phyloP scores from a whole-genome alignment of 2,113 vertebrate genomes.

The Corythornis vintsioides region DNA sequence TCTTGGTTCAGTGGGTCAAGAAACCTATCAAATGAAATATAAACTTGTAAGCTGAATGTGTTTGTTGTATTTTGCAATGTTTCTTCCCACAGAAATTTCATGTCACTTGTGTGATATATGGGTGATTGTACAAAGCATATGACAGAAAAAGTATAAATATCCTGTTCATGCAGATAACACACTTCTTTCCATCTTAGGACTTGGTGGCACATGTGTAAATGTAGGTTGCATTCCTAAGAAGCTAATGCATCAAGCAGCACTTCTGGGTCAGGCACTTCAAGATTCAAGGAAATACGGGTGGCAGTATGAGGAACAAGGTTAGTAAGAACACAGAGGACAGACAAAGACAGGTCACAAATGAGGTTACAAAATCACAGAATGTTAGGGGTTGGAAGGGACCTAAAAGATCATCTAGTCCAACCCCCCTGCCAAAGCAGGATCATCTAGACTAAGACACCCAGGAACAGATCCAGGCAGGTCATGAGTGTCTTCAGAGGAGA shows the following conservation, averaged over 20 bases:
- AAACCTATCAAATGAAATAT: not conserved
- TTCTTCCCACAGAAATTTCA: not conserved
- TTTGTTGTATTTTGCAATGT: not conserved
- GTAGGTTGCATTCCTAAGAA: conserved; percentile 98
- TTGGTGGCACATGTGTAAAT: conserved; percentile 96
- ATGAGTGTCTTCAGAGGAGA: no score
- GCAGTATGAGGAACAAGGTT: conserved; percentile 88
- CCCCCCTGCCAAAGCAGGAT: no score
- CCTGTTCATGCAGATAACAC: not conserved
- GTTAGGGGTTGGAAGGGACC: no score
- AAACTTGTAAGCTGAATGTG: not conserved
- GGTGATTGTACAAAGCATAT: not conserved
- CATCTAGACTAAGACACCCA: no score
- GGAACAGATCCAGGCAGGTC: no score
- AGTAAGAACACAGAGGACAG: not conserved
- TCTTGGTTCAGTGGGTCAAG: not conserved
- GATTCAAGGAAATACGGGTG: conserved; percentile 93
- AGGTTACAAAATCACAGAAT: no score
- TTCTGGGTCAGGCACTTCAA: conserved; percentile 83
- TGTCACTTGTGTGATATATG: not conserved
- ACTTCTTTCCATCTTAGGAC: conserved; percentile 76
- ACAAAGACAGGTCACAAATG: not conserved
- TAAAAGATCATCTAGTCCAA: no score
- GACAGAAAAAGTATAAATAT: not conserved
- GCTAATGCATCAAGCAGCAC: conserved; percentile 95